Conservation (phyloP, 2,888 invertebrate genomes). For the Sipunculus nudus region DNA sequence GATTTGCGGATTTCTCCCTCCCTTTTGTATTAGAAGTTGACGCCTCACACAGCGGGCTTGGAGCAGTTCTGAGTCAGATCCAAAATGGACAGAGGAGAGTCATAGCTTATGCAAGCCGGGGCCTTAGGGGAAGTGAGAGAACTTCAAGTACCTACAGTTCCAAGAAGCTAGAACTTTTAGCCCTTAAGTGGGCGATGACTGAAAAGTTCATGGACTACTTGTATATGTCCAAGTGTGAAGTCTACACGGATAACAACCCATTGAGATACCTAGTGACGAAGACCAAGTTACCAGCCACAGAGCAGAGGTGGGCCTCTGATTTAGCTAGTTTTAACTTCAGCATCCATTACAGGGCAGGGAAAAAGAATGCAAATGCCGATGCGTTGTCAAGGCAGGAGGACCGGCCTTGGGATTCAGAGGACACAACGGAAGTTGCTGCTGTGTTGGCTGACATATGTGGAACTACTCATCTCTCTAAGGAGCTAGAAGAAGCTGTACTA, state of each 20-base stretch:
- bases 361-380: slow-evolving; percentile 33
- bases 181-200: slow-evolving; percentile 1
- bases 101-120: neutral
- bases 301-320: slow-evolving; percentile 36
- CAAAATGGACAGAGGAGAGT: neutral
- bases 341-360: slow-evolving; percentile 34
- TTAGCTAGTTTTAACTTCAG: slow-evolving; percentile 33
- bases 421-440: too few relatives aligned
- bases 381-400: slow-evolving; percentile 20
- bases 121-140: neutral
- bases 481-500: too few relatives aligned
- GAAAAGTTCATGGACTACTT: too few relatives aligned
- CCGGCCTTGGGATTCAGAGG: too few relatives aligned
- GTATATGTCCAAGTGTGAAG: too few relatives aligned
- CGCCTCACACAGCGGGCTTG: neutral
- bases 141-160: neutral
- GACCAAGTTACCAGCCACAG: slow-evolving; percentile 38
- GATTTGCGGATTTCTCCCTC: neutral
- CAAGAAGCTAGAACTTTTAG: neutral
- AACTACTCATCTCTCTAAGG: too few relatives aligned
- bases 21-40: neutral
- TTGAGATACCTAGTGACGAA: slow-evolving; percentile 9
- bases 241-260: slow-evolving; percentile 8
- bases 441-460: too few relatives aligned
- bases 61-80: neutral